Evolutionary conservation across 2,113 vertebrate genomes (phyloP).

Genomic region (Perca fluviatilis): DNA sequence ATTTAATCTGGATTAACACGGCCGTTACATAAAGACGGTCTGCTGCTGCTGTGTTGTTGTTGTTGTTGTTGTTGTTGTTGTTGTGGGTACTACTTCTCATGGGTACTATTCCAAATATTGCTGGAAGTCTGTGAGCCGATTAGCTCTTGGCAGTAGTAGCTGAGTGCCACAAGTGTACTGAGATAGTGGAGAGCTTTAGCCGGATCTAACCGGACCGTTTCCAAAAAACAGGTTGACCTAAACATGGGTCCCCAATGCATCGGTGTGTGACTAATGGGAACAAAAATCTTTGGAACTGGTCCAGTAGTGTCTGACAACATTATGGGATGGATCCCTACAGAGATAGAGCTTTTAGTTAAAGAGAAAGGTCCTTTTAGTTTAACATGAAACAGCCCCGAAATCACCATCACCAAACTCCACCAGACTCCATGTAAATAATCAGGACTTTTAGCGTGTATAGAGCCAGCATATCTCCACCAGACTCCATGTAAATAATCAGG

Average conservation of each 20-base stretch:
- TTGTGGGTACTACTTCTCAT: constrained; percentile 36
- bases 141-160: constrained; percentile 55
- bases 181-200: background rate
- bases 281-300: too few relatives aligned
- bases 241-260: background rate
- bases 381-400: too few relatives aligned
- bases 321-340: too few relatives aligned
- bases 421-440: too few relatives aligned
- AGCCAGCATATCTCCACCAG: too few relatives aligned
- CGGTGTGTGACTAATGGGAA: too few relatives aligned
- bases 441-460: too few relatives aligned
- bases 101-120: constrained; percentile 57
- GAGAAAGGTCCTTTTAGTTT: too few relatives aligned
- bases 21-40: background rate
- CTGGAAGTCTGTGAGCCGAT: constrained; percentile 38
- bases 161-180: constrained; percentile 13
- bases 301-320: too few relatives aligned
- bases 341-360: too few relatives aligned
- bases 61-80: constrained; percentile 41
- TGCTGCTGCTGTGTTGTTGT: background rate
- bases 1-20: background rate
- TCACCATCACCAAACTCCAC: too few relatives aligned
- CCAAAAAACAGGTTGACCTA: constrained; percentile 50
- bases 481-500: too few relatives aligned
- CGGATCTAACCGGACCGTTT: constrained; percentile 9